Percentiles rank a stretch among this genome's conserved stretches.
Evolutionary conservation across 2,797 vertebrate genomes (phyloP).

Genomic region (Bufotes viridis): DNA sequence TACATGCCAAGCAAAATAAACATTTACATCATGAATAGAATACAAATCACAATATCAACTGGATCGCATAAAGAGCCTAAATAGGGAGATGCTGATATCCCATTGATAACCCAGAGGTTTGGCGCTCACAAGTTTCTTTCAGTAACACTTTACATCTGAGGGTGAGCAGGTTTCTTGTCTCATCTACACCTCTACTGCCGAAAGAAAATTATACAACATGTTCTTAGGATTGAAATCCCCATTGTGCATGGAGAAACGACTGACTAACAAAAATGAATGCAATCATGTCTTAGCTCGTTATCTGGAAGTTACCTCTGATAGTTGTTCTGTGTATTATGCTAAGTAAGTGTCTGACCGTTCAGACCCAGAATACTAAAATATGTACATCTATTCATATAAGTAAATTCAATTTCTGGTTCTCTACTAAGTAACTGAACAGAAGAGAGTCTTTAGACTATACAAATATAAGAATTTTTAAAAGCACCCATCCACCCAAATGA

Average conservation of each 20-base stretch:
- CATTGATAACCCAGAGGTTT: not conserved
- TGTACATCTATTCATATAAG: not conserved
- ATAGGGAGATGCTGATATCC: not conserved
- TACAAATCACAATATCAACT: not conserved
- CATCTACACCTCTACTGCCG: conserved; percentile 32
- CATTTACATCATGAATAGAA: not conserved
- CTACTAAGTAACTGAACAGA: not conserved
- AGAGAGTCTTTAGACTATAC: not conserved
- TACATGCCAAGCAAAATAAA: not conserved
- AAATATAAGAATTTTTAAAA: not conserved
- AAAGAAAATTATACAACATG: conserved; percentile 54
- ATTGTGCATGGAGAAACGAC: conserved; percentile 39
- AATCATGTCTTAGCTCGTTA: conserved; percentile 47
- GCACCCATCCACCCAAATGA: not conserved
- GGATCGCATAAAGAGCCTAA: not conserved
- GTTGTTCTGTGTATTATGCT: conserved; percentile 20
- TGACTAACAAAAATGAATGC: conserved; percentile 45
- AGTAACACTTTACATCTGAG: conserved; percentile 7
- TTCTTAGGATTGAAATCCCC: conserved; percentile 54
- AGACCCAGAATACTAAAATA: conserved; percentile 24
- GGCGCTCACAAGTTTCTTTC: conserved; percentile 30
- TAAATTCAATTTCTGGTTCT: conserved; percentile 10
- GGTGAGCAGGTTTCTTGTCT: conserved; percentile 25
- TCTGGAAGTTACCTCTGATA: conserved; percentile 42
- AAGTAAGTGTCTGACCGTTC: conserved; percentile 43